Evolutionary conservation across 2,113 vertebrate species (phyloP).

Genomic region (Meleagris gallopavo): DNA sequence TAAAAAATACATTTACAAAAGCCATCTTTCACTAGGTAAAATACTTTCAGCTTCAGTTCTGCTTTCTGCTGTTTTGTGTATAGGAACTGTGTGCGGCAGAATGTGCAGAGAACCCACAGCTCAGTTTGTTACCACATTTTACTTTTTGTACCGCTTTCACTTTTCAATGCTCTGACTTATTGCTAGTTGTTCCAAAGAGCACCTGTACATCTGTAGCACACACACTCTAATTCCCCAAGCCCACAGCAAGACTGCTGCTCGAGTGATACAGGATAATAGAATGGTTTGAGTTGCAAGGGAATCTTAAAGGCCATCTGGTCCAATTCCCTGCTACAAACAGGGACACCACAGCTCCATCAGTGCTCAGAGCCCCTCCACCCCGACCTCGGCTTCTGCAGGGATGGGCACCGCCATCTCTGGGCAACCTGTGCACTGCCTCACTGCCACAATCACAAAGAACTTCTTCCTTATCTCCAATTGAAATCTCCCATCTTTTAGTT

Average conservation of each 20-base stretch:
- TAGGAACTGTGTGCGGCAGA: neutral
- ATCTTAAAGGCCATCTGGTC: too few species aligned
- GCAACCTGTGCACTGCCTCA: too few species aligned
- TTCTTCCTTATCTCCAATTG: too few species aligned
- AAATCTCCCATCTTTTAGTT: too few species aligned
- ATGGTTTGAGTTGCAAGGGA: too few species aligned
- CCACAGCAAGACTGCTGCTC: rapidly evolving
- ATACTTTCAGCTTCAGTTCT: neutral
- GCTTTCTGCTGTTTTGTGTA: neutral
- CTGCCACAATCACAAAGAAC: too few species aligned
- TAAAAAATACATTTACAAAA: neutral
- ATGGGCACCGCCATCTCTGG: too few species aligned
- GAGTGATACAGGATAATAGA: neutral
- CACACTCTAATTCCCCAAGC: rapidly evolving
- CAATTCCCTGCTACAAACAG: too few species aligned
- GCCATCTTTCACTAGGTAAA: constrained; percentile 14
- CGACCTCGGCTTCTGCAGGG: too few species aligned
- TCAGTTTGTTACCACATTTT: constrained; percentile 18
- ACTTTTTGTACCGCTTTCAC: constrained; percentile 35
- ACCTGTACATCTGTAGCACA: neutral
- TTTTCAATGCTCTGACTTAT: neutral
- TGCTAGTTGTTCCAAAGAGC: neutral
- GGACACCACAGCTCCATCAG: too few species aligned
- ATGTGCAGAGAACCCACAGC: neutral
- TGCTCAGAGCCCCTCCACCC: too few species aligned